Conservation (phyloP, 1,140 invertebrate species). For the Temnothorax curvispinosus region DNA sequence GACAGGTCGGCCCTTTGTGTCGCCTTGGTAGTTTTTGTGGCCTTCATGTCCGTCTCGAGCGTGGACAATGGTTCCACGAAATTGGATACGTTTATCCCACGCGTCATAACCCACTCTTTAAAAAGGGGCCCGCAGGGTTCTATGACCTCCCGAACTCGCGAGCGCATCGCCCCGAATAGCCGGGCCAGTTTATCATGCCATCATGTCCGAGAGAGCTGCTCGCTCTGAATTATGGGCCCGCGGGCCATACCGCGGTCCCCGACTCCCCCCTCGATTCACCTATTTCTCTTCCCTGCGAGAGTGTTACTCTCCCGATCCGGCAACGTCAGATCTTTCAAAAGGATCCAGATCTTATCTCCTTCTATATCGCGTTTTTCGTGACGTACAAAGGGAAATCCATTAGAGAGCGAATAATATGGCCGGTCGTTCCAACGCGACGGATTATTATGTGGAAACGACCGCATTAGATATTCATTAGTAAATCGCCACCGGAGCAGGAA, state of each 20-base stretch:
- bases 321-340: slow-evolving; percentile 3
- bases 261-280: slow-evolving; percentile 25
- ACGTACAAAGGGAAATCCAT: slow-evolving; percentile 44
- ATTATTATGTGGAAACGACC: slow-evolving; percentile 57
- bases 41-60: slow-evolving; percentile 38
- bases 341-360: slow-evolving; percentile 28
- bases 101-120: slow-evolving; percentile 48
- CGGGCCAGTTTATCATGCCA: slow-evolving; percentile 69
- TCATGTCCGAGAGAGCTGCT: slow-evolving; percentile 21
- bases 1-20: slow-evolving; percentile 54
- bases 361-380: background rate
- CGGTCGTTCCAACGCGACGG: slow-evolving; percentile 23
- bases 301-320: slow-evolving; percentile 5
- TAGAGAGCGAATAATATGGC: slow-evolving; percentile 12
- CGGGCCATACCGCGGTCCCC: background rate
- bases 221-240: slow-evolving; percentile 57
- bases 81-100: slow-evolving; percentile 71
- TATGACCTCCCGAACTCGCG: slow-evolving; percentile 65
- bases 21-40: background rate
- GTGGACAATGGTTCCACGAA: slow-evolving; percentile 66
- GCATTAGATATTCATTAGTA: slow-evolving; percentile 62
- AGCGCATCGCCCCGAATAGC: slow-evolving; percentile 62
- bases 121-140: slow-evolving; percentile 60
- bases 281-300: slow-evolving; percentile 27
- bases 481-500: slow-evolving; percentile 24